These are phyloP conservation scores for Nesoenas mayeri DNA, from an alignment of 2,113 vertebrate species.

Conservation along the genomic window DNA sequence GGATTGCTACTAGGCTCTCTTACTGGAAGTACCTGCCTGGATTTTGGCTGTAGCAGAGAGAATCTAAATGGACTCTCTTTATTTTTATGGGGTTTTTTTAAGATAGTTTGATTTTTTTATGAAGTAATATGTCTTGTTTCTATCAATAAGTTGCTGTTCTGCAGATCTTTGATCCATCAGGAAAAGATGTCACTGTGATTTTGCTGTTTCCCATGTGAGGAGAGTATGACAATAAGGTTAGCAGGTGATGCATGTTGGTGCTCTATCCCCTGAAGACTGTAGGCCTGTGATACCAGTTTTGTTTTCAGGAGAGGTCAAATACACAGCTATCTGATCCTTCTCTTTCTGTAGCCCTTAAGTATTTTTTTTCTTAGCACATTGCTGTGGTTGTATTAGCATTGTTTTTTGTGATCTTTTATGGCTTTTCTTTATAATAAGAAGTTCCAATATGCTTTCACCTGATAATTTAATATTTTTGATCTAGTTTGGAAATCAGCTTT, in stretches of 20 bases:
- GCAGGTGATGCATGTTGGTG: not conserved
- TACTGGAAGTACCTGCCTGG: not conserved
- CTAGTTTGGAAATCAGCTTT: not conserved
- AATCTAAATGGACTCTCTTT: not conserved
- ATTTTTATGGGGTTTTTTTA: too few species aligned
- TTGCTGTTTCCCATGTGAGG: not conserved
- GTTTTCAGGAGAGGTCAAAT: not conserved
- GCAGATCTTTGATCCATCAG: not conserved
- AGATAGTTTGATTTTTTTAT: not conserved
- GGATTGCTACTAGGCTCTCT: not conserved
- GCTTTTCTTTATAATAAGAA: not conserved
- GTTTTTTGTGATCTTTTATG: not conserved
- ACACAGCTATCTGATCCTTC: not conserved
- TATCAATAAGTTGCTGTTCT: not conserved
- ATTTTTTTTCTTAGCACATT: not conserved
- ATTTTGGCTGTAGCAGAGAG: not conserved
- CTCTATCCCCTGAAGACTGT: not conserved
- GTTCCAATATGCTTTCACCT: not conserved
- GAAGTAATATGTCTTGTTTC: not conserved
- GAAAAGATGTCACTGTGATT: not conserved
- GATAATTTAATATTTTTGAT: not conserved
- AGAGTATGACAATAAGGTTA: not conserved
- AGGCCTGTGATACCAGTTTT: not conserved
- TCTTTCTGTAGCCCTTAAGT: not conserved
- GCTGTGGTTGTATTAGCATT: not conserved